Base-by-base conservation (phyloP, 2,888 invertebrate genomes). In the Drosophila histrio region DNA sequence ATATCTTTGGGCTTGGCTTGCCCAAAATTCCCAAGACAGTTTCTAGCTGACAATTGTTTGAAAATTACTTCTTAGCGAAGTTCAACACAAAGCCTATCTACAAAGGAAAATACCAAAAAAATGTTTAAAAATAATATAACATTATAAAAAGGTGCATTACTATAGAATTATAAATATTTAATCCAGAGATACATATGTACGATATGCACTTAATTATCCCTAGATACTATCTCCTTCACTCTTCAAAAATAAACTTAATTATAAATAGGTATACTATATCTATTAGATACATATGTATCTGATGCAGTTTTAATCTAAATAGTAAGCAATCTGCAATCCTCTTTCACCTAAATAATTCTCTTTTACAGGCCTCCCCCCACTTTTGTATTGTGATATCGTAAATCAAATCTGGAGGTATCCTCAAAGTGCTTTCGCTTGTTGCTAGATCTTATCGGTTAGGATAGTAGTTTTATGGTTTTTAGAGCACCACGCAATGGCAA, bases 391-490 rank as follows among this genome's bases (percentile, higher is more conserved):
- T 64, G 44, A 62, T 57, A 67, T 77, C 57, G 56, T 69, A 61
- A 62, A 58, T 66, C 54, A 70, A 70, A 72, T 73, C 64, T 43
- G 58, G 21, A 46, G 54, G 47, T 22, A 63, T 47, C 19, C 59
- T 43, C 60, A 60, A 78, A 82, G 82, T 82, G 82, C 86, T 72
- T 82, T 82, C 80, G 86, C 86, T 78, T 82, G 82, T 82, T 73
- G 67, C 60, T 36, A n/a, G 30, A 79, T 77, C 58, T 71, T 74
- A 81, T 85, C 82, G 21, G 11, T 17, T 17, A 34, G 58, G 58
- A 52, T 71, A 68, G 70, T 73, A 62, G 73, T 77, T 67, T 75
- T 58, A 71, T 68, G 70, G 60, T 24, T 57, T 59, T 34, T 49
- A 56, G 11, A 24, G 36, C 46, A 50, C 15, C 13, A 41, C 13